Base-by-base conservation (phyloP, 2,113 vertebrate genomes). In the Cyphomyrus discorhynchus region DNA sequence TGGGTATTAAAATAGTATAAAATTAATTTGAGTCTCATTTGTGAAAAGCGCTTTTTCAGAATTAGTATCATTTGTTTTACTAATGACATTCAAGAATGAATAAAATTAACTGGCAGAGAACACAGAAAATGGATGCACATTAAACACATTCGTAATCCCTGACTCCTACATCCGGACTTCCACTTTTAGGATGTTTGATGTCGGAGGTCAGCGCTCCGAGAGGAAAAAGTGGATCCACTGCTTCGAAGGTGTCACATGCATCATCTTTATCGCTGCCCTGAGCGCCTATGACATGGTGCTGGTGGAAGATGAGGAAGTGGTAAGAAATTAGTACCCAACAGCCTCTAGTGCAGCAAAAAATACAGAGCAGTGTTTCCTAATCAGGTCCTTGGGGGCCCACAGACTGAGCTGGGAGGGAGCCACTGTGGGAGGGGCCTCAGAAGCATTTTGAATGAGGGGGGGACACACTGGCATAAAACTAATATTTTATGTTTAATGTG, bases 141-240 rank as follows among this genome's bases (percentile, higher is more conserved):
- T 31, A 31, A 17, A 35, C 56, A 35, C 66, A 9, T 2, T 10
- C 0, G 46, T 27, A 19, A 13, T 0, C 19, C 82, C 10, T 15
- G 70, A 49, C 0, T 83, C 9, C 46, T 82, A 39, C 35, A 87
- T 27, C 89, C 15, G 13, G 35, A 17, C 74, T 39, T 80, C 31
- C 56, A 46, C 0, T 87, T 42, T 13, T 94, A 99, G 98, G 93
- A 99, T 99, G 98, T 99, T 99, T 4, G 98, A 99, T 0, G 98
- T 99, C 90, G 98, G 98, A 0, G 98, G 98, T 27, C 98, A 99
- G 95, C 97, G 98, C 91, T 99, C 98, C 0, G 98, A 99, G 92
- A 94, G 98, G 87, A 99, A 99, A 96, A 99, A 99, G 93, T 99
- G 98, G 98, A 99, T 99, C 93, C 98, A 99, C 80, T 99, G 98